These are phyloP conservation scores for Netelia fuscicornis DNA, from an alignment of 2,888 invertebrate species.

Conservation along the genomic window DNA sequence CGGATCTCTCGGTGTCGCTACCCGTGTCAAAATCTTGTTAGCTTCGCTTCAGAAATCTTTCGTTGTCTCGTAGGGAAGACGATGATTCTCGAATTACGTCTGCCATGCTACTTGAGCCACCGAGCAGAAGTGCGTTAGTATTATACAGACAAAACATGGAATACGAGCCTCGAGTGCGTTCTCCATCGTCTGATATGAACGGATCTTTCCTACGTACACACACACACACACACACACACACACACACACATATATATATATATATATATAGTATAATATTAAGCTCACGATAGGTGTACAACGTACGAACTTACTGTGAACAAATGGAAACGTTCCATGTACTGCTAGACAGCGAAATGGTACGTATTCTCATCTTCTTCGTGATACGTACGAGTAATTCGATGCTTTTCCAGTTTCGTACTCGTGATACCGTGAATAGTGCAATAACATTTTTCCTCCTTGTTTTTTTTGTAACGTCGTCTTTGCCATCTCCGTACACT, in stretches of 20 bases:
- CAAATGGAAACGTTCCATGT: slow-evolving; percentile 35
- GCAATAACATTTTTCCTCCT: background rate
- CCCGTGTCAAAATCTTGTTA: slow-evolving; percentile 50
- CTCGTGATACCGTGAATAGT: background rate
- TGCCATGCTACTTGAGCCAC: slow-evolving; percentile 18
- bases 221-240: background rate
- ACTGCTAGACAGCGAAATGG: background rate
- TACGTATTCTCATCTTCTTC: background rate
- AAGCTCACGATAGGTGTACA: background rate
- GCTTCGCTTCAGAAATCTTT: slow-evolving; percentile 45
- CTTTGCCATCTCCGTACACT: background rate
- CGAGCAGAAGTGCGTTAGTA: slow-evolving; percentile 5
- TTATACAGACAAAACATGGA: slow-evolving; percentile 47
- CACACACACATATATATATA: too few species aligned
- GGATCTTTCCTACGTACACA: slow-evolving; percentile 16
- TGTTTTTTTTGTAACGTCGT: background rate
- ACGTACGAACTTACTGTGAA: background rate
- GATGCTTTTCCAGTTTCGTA: background rate
- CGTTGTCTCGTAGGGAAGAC: slow-evolving; percentile 46
- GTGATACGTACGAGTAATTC: background rate
- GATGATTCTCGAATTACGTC: slow-evolving; percentile 62
- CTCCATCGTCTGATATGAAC: slow-evolving; percentile 21
- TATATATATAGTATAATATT: background rate
- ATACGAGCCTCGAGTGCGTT: slow-evolving; percentile 3
- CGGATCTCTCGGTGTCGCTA: background rate